phyloP scores from a whole-genome alignment of 2,797 vertebrate genomes.

The Channa striata region DNA sequence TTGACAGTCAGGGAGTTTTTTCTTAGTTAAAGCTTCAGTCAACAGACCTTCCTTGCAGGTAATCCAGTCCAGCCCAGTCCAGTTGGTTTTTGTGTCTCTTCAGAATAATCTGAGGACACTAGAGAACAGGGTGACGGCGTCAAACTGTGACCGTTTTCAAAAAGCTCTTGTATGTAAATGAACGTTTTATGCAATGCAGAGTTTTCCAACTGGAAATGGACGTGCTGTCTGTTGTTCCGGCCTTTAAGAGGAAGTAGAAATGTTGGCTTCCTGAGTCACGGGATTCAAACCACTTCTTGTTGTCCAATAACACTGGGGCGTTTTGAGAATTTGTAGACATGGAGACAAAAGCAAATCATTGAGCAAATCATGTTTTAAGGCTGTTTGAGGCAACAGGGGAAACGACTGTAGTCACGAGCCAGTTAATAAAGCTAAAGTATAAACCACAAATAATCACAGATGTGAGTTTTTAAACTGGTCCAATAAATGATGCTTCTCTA shows the following conservation, averaged over 20 bases:
- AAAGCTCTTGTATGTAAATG: background rate
- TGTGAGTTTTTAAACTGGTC: too few relatives aligned
- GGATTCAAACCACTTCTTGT: background rate
- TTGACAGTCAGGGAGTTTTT: constrained; percentile 62
- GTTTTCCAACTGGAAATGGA: background rate
- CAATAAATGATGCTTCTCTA: background rate
- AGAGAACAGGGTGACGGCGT: background rate
- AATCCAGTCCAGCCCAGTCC: constrained; percentile 42
- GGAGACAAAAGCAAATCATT: constrained; percentile 55
- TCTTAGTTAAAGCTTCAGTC: constrained; percentile 1
- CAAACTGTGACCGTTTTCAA: background rate
- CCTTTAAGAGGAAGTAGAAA: constrained; percentile 30
- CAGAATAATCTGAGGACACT: constrained; percentile 30
- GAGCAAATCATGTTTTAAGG: constrained; percentile 21
- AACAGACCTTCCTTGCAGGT: constrained; percentile 65
- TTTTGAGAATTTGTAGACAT: constrained; percentile 19
- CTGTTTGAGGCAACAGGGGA: background rate
- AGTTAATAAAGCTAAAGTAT: constrained; percentile 23
- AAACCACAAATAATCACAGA: background rate
- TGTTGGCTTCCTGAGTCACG: background rate
- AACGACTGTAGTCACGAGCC: background rate
- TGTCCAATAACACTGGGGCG: background rate
- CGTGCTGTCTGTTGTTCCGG: background rate
- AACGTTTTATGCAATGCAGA: background rate
- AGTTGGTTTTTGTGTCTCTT: constrained; percentile 15